Evolutionary conservation across 2,113 vertebrate species (phyloP), one percentile per base, ranked within the genome.

Genomic region (Mastomys coucha): DNA sequence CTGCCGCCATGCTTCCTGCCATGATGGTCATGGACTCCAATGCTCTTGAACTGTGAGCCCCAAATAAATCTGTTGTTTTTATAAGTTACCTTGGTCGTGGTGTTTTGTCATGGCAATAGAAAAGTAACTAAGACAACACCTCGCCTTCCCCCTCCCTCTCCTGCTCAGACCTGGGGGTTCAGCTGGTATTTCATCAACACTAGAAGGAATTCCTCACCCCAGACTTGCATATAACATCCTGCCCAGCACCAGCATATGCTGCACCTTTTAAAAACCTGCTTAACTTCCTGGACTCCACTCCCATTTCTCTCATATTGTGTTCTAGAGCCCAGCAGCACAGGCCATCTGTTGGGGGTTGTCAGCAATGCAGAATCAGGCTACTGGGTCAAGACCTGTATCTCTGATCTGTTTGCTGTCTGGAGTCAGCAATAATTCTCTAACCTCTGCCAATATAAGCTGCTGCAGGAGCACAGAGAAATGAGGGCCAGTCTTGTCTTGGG

Each of bases 221-320:
- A 1, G 60, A 73, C 42, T 36, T 4, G 26, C 53, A 88, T 4
- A 0, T 1, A 3, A 72, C 77, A 31, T 4, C 11, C 1, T 11
- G 69, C 39, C 39, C 24, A 2, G 20, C 69, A 39, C 88, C 70
- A 75, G 7, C 0, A 0, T 0, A 26, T 2, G 4, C 26, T 2
- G 0, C 0, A 0, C 8, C 26, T 88, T 80, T 36, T 22, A 28
- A 3, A 39, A 58, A 13, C 31, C 20, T 76, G 14, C 58, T 49
- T 33, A 67, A 5, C 3, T 26, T 49, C 81, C 51, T 1, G 58
- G 24, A 12, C 22, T 7, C 8, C 6, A 4, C 5, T 24, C 17
- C 91, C 14, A 31, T 0, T 1, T 4, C 73, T 51, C 58, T 87
- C 39, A 42, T 26, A 28, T 7, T 53, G 87, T n/a, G 31, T 67